These are phyloP conservation scores for Andrena dorsata DNA, from an alignment of 2,888 invertebrate species.

Conservation along the genomic window DNA sequence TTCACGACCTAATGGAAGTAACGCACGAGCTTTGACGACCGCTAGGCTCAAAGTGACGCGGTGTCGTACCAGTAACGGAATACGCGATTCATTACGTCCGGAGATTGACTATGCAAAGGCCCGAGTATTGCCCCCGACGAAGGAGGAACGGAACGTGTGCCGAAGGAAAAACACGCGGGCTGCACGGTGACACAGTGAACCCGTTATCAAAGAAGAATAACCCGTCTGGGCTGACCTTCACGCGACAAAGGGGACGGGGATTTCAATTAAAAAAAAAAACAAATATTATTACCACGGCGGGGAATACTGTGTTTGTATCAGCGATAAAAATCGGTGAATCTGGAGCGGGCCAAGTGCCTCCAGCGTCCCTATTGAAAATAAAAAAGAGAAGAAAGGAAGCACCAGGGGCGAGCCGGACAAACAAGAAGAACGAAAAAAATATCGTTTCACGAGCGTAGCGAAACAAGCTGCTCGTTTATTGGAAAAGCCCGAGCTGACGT, in stretches of 20 bases:
- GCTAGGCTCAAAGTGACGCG: slow-evolving; percentile 9
- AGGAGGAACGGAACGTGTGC: not conserved
- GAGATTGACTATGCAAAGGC: slow-evolving; percentile 4
- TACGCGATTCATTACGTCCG: slow-evolving; percentile 12
- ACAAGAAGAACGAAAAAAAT: slow-evolving; percentile 19
- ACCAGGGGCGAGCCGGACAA: not conserved
- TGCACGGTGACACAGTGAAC: not conserved
- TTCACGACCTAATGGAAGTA: slow-evolving; percentile 36
- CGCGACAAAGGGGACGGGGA: not conserved
- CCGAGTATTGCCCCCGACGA: not conserved
- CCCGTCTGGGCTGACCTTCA: not conserved
- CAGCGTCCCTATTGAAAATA: not conserved
- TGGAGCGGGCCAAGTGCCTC: slow-evolving; percentile 21
- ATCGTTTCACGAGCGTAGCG: slow-evolving; percentile 38
- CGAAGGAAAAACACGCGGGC: not conserved
- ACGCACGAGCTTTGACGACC: slow-evolving; percentile 29
- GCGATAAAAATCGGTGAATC: slow-evolving; percentile 38
- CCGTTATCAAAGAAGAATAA: slow-evolving; percentile 8
- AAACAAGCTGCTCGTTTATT: slow-evolving; percentile 55
- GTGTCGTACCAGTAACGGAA: slow-evolving; percentile 10
- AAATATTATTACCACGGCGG: slow-evolving; percentile 27
- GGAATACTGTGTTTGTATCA: slow-evolving; percentile 14
- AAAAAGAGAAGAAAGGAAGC: slow-evolving; percentile 4
- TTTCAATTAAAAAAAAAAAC: slow-evolving; percentile 36
- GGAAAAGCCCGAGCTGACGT: slow-evolving; percentile 37